These are phyloP conservation scores for Liparis tanakae DNA, from an alignment of 2,797 vertebrate species.

Conservation along the genomic window DNA sequence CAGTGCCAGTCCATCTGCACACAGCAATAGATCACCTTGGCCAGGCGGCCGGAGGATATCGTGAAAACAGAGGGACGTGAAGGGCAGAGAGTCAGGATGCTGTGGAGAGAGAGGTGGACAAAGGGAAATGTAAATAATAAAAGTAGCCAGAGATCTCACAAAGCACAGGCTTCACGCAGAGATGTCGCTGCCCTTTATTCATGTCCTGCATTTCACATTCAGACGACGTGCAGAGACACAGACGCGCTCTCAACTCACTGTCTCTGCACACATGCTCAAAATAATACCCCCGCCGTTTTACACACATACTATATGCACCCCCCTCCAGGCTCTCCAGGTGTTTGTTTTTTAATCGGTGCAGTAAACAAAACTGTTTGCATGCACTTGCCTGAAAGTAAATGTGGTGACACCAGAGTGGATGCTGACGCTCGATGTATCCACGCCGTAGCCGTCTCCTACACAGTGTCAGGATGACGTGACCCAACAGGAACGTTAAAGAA, in stretches of 20 bases:
- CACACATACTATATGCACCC: not conserved
- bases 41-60: constrained; percentile 41
- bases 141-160: constrained; percentile 46
- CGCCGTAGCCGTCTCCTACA: constrained; percentile 27
- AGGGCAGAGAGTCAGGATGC: constrained; percentile 31
- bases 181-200: constrained; percentile 42
- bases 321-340: constrained; percentile 23
- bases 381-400: constrained; percentile 37
- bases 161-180: constrained; percentile 18
- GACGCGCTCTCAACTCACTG: not conserved
- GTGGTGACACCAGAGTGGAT: constrained; percentile 46
- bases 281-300: not conserved
- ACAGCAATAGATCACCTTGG: constrained; percentile 60
- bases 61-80: constrained; percentile 25
- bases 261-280: constrained; percentile 15
- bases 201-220: constrained; percentile 44
- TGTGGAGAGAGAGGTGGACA: constrained; percentile 17
- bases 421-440: constrained; percentile 49
- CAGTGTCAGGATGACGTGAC: constrained; percentile 16
- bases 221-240: not conserved
- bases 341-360: constrained; percentile 25
- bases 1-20: constrained; percentile 28
- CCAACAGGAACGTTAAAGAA: constrained; percentile 3
- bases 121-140: constrained; percentile 54
- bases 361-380: constrained; percentile 32